Base-by-base conservation (phyloP, 2,797 vertebrate genomes). In the Typhlichthys eigenmanni region DNA sequence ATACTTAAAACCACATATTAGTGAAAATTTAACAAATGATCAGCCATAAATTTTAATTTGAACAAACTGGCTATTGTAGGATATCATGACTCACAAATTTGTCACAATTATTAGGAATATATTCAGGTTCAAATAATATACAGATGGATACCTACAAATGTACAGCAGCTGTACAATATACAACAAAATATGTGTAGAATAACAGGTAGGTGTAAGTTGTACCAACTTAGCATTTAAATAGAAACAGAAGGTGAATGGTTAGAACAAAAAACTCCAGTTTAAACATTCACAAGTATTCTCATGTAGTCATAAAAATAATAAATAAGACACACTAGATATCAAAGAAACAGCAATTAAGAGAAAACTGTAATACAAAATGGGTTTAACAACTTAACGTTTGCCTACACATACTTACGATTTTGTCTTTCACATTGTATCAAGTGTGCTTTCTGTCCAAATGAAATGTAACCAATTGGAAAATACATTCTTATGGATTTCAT, bases 361-460 rank as follows among this genome's bases (percentile, higher is more conserved):
- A 16, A 55, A 9, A 64, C 67, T 24, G 24, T 24, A 46, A 60
- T 59, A 57, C 47, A 38, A 2, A 61, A 59, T 54, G 1, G 0
- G 48, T 48, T 10, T 51, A 9, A 61, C 0, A 13, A 14, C 24
- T 60, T 2, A 58, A 55, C 64, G 17, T 55, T 51, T 49, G 17
- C 45, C 55, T 58, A 51, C 24, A 24, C 24, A 24, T 24, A 19
- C 19, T 19, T 19, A 24, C 68, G 61, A 13, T 55, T 63, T 8
- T 68, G 55, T 53, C 38, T 60, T 53, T 62, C 75, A 57, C 48
- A 65, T 54, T 80, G 69, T 74, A 75, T 79, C 80, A 75, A 61
- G 55, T 66, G 74, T 83, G 77, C 76, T 66, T 78, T 60, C 50
- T 60, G 51, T 70, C 46, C 13, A 24, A 65, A 29, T 34, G 14